Base-by-base conservation (phyloP, 2,888 invertebrate genomes). In the Eurytoma adleriae region DNA sequence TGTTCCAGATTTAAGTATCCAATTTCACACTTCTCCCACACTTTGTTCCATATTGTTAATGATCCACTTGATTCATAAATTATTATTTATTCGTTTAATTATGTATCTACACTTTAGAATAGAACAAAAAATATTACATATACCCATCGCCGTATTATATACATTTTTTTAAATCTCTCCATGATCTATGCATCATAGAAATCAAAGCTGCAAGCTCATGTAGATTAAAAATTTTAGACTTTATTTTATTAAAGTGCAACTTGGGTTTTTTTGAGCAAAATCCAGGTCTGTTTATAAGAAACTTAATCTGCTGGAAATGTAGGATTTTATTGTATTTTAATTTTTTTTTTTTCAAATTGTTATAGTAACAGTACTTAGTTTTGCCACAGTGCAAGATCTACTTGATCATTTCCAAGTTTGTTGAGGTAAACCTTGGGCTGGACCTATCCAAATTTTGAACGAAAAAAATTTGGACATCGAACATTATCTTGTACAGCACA, bases 381-480 rank as follows among this genome's bases (percentile, higher is more conserved):
- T 77, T 79, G 61, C 52, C 73, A 79, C 70, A 77, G 69, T 71
- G 54, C 16, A 48, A 79, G 61, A 79, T 79, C 72, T 73, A 75
- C 67, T 79, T 70, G 48, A 82, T 76, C 64, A 82, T 78, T 82
- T 80, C 78, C 78, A 80, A 75, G 78, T 77, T 73, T 69, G 69
- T 76, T 73, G n/a, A 73, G 62, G 74, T 74, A 76, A 82, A 83
- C 82, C 85, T 87, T 85, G 87, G 87, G 88, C 88, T 89, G 87
- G 87, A 86, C 88, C 88, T 88, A 87, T 80, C 84, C 85, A 85
- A 87, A 87, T 84, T 84, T 83, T 86, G 87, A 82, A 85, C 86
- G 88, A 86, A 87, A 85, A 87, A 85, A 84, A 85, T 86, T 80
- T 86, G 86, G 87, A 86, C 84, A 84, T 85, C 86, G 85, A 87